These are phyloP conservation scores for Pseudococcus viburni DNA, from an alignment of 2,888 invertebrate genomes.

Conservation along the genomic window DNA sequence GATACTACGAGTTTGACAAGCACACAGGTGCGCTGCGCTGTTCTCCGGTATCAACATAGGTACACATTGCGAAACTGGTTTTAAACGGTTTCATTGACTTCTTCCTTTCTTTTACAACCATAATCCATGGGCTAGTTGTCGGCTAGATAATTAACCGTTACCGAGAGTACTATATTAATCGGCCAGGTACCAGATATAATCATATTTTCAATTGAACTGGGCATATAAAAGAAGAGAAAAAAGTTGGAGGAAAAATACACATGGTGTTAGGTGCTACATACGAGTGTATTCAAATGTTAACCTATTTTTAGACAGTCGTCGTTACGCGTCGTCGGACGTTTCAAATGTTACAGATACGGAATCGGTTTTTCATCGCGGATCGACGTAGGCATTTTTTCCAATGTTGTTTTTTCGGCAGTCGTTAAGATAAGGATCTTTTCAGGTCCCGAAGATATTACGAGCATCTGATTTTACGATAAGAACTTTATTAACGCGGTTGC, in stretches of 20 bases:
- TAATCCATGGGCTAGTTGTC: constrained; percentile 53
- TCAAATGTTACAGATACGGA: constrained; percentile 28
- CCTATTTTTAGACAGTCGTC: constrained; percentile 8
- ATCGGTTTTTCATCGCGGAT: constrained; percentile 18
- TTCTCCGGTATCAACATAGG: background rate
- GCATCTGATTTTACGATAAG: constrained; percentile 27
- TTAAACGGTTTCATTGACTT: constrained; percentile 58
- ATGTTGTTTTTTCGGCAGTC: constrained; percentile 28
- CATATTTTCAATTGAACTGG: background rate
- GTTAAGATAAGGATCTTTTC: constrained; percentile 23
- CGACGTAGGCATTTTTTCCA: constrained; percentile 2
- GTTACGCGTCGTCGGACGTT: background rate
- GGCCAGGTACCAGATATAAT: constrained; percentile 29
- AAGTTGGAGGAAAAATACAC: background rate
- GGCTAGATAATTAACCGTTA: constrained; percentile 54
- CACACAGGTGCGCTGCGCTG: constrained; percentile 26
- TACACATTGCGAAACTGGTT: constrained; percentile 40
- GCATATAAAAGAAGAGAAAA: background rate
- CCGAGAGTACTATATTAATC: constrained; percentile 43
- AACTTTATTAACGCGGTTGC: constrained; percentile 16
- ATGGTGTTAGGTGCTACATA: background rate
- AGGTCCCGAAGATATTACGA: background rate
- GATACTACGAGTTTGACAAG: constrained; percentile 47
- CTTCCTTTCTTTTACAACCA: constrained; percentile 53
- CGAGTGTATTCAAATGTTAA: constrained; percentile 23